phyloP scores from a whole-genome alignment of 2,113 vertebrate species.

The Andinoacara biseriatus region DNA sequence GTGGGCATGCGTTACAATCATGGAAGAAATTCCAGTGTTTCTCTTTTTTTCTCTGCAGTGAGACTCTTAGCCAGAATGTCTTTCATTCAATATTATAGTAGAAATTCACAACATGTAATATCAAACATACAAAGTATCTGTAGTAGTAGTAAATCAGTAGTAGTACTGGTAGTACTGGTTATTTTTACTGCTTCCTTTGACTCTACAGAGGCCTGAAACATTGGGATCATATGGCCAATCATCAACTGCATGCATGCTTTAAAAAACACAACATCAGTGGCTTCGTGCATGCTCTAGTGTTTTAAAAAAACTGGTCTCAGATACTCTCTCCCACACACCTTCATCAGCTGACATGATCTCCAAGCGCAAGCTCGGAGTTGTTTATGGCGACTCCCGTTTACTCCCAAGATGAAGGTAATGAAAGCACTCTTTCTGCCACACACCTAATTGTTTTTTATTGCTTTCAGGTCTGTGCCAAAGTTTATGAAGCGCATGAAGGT shows the following conservation, averaged over 20 bases:
- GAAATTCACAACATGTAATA: neutral
- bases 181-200: neutral
- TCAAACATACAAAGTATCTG: neutral
- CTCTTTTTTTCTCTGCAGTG: neutral
- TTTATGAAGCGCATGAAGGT: slow-evolving; percentile 80
- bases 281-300: neutral
- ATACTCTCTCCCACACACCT: slow-evolving; percentile 3
- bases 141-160: neutral
- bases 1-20: slow-evolving; percentile 75
- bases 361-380: slow-evolving; percentile 37
- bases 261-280: neutral
- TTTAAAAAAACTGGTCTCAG: neutral
- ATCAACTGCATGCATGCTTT: slow-evolving; percentile 2
- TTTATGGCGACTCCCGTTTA: slow-evolving; percentile 31
- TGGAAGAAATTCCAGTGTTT: neutral
- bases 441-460: slow-evolving; percentile 48
- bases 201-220: neutral
- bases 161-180: neutral
- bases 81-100: neutral
- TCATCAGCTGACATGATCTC: neutral
- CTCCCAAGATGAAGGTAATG: slow-evolving; percentile 45
- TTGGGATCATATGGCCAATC: neutral
- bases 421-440: slow-evolving; percentile 36
- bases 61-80: neutral
- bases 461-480: slow-evolving; percentile 76